phyloP scores from a whole-genome alignment of 2,888 invertebrate species.

The Ceratothoa steindachneri region DNA sequence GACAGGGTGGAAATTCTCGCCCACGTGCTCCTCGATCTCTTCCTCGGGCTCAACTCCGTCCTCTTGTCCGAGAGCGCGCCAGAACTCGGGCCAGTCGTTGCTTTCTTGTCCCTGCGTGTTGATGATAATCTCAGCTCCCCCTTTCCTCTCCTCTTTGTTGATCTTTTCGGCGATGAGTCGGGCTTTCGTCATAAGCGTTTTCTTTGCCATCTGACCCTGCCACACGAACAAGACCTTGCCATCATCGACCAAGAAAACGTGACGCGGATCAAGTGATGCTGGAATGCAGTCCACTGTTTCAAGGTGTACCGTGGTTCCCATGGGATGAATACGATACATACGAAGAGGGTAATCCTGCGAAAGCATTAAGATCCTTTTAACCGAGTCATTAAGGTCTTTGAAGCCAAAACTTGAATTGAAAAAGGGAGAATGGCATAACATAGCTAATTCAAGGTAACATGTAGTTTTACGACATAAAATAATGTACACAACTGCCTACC shows the following conservation, averaged over 20 bases:
- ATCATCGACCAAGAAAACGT: constrained; percentile 85
- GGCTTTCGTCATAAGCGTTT: constrained; percentile 80
- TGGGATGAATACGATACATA: constrained; percentile 74
- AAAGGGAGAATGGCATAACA: too few relatives aligned
- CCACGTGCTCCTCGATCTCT: constrained; percentile 64
- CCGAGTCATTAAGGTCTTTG: too few relatives aligned
- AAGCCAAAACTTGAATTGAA: too few relatives aligned
- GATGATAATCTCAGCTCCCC: constrained; percentile 81
- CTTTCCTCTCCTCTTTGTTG: constrained; percentile 96
- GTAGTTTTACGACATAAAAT: too few relatives aligned
- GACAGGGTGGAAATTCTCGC: constrained; percentile 62
- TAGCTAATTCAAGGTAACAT: too few relatives aligned
- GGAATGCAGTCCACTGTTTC: constrained; percentile 74
- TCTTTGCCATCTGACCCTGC: constrained; percentile 53
- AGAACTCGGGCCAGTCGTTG: constrained; percentile 64
- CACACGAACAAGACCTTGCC: constrained; percentile 53
- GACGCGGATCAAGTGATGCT: constrained; percentile 79
- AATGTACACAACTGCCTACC: too few relatives aligned
- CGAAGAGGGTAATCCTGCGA: constrained; percentile 72
- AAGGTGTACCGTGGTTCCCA: constrained; percentile 74
- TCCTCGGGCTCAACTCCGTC: constrained; percentile 39
- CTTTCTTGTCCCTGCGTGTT: constrained; percentile 79
- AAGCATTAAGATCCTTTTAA: constrained; percentile 46
- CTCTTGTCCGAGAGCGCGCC: constrained; percentile 62
- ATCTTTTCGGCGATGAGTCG: constrained; percentile 94